Conservation (phyloP, 2,113 vertebrate species). For the Forbesichthys agassizii region DNA sequence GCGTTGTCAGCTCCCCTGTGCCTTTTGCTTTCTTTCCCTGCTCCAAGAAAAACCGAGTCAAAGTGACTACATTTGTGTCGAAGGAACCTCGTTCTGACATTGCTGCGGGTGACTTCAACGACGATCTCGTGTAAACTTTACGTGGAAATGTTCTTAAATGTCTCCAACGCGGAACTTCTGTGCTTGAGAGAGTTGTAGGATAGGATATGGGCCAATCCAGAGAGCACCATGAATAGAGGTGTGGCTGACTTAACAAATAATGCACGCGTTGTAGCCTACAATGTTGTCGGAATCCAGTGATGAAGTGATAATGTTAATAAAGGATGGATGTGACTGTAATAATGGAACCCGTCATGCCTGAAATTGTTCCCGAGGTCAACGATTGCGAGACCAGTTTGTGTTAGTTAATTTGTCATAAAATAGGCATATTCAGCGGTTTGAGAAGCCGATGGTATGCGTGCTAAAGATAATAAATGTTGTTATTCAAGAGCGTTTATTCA, state of each 20-base stretch:
- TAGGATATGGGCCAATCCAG: conserved; percentile 20
- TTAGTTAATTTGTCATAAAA: too few relatives aligned
- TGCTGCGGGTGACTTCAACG: background rate
- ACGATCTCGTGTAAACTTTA: conserved; percentile 3
- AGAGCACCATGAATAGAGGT: conserved; percentile 6
- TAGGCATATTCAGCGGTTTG: background rate
- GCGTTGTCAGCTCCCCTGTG: conserved; percentile 90
- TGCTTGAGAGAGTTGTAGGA: conserved; percentile 16
- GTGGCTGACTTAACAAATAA: conserved; percentile 3
- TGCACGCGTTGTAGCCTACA: background rate
- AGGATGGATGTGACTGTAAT: conserved; percentile 39
- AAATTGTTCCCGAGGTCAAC: background rate
- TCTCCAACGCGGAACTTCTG: conserved; percentile 52
- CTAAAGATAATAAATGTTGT: too few relatives aligned
- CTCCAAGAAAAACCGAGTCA: conserved; percentile 94
- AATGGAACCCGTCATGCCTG: conserved; percentile 29
- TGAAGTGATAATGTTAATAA: conserved; percentile 29
- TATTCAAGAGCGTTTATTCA: too few relatives aligned
- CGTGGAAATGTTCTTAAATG: conserved; percentile 46
- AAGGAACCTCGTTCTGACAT: conserved; percentile 86
- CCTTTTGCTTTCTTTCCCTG: conserved; percentile 85
- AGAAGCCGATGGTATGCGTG: too few relatives aligned
- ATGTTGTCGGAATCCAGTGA: conserved; percentile 5
- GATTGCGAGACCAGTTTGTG: background rate
- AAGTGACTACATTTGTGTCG: conserved; percentile 89